Conservation (phyloP, 2,888 invertebrate species). For the Brachypalpus laphriformis region DNA sequence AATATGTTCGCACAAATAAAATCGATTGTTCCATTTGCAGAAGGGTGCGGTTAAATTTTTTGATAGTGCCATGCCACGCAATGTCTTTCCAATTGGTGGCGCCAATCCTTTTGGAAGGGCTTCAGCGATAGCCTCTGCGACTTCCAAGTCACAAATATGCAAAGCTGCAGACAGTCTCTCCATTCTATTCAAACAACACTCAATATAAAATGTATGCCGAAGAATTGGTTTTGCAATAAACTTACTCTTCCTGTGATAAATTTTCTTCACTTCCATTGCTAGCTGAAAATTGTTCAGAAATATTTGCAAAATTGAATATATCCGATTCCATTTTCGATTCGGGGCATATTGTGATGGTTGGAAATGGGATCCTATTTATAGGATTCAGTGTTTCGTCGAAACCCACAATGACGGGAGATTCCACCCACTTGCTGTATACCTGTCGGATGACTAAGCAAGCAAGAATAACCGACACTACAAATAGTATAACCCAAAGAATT, state of each 20-base stretch:
- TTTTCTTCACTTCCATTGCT: constrained; percentile 64
- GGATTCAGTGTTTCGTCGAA: constrained; percentile 81
- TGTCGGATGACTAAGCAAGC: constrained; percentile 79
- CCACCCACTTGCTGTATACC: constrained; percentile 80
- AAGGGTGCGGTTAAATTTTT: constrained; percentile 80
- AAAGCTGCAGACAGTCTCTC: constrained; percentile 78
- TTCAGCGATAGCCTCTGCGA: constrained; percentile 76
- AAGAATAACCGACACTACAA: constrained; percentile 79
- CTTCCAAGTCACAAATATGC: constrained; percentile 80
- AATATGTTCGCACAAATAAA: constrained; percentile 79
- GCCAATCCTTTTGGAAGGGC: constrained; percentile 75
- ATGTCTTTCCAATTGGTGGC: constrained; percentile 76
- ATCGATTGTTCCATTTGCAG: constrained; percentile 80
- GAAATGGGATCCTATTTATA: constrained; percentile 80
- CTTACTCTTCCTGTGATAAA: constrained; percentile 75
- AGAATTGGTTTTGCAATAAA: neutral
- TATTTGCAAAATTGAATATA: constrained; percentile 78
- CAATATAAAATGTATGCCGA: neutral
- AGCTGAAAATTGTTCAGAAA: constrained; percentile 76
- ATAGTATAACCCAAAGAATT: constrained; percentile 79
- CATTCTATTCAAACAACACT: constrained; percentile 74
- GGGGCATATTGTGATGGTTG: constrained; percentile 81
- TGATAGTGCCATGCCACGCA: constrained; percentile 78
- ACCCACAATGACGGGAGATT: constrained; percentile 80
- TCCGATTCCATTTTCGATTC: constrained; percentile 81